Evolutionary conservation across 2,888 invertebrate species (phyloP).

Genomic region (Girardia tigrina): DNA sequence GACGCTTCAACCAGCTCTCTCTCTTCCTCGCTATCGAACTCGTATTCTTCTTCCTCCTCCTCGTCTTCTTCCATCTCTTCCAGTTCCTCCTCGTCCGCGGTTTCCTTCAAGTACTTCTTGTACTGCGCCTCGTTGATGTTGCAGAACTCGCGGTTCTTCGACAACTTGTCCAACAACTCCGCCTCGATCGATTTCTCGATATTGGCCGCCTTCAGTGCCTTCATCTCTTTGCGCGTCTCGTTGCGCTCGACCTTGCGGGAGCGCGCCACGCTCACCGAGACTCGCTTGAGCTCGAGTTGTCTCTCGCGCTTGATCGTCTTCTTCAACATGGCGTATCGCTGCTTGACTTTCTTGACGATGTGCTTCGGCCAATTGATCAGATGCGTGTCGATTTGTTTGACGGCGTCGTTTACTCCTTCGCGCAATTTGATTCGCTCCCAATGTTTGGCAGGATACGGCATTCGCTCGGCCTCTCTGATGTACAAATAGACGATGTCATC

Average conservation of each 20-base stretch:
- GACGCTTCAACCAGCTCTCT: slow-evolving; percentile 38
- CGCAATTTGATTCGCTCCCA: slow-evolving; percentile 86
- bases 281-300: slow-evolving; percentile 59
- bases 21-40: slow-evolving; percentile 47
- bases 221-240: slow-evolving; percentile 73
- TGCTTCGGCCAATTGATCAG: slow-evolving; percentile 74
- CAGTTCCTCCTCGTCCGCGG: slow-evolving; percentile 63
- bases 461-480: slow-evolving; percentile 58
- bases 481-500: slow-evolving; percentile 68
- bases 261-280: slow-evolving; percentile 74
- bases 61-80: too few species aligned
- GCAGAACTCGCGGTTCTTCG: slow-evolving; percentile 62
- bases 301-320: slow-evolving; percentile 92
- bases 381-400: slow-evolving; percentile 86
- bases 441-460: slow-evolving; percentile 66
- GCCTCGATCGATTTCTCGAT: slow-evolving; percentile 92
- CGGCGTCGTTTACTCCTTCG: slow-evolving; percentile 83
- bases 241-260: slow-evolving; percentile 84
- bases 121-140: slow-evolving; percentile 91
- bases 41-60: slow-evolving; percentile 54
- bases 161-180: slow-evolving; percentile 76
- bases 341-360: slow-evolving; percentile 41
- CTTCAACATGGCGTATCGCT: slow-evolving; percentile 45
- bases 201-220: slow-evolving; percentile 85
- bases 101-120: slow-evolving; percentile 75